phyloP scores from a whole-genome alignment of 1,140 invertebrate genomes.

The Atta texana region DNA sequence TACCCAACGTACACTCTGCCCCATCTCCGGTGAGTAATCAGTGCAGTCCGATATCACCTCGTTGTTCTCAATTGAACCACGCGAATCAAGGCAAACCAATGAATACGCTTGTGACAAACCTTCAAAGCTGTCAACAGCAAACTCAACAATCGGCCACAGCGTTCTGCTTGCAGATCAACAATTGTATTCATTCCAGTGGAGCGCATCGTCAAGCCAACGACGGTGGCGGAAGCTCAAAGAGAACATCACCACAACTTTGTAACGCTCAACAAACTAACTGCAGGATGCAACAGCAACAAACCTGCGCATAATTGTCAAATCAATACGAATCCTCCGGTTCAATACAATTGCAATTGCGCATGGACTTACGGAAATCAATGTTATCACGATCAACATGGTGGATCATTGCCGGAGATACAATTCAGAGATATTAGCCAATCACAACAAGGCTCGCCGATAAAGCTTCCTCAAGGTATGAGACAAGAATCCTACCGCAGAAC shows the following conservation, averaged over 20 bases:
- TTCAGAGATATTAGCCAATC: slow-evolving; percentile 90
- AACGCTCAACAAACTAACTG: slow-evolving; percentile 79
- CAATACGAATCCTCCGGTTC: slow-evolving; percentile 71
- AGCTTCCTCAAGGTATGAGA: slow-evolving; percentile 88
- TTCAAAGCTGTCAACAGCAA: slow-evolving; percentile 58
- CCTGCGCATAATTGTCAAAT: slow-evolving; percentile 74
- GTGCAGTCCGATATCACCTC: slow-evolving; percentile 72
- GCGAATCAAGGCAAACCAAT: slow-evolving; percentile 69
- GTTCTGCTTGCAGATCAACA: slow-evolving; percentile 76
- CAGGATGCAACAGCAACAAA: slow-evolving; percentile 77
- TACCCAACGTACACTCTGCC: slow-evolving; percentile 56
- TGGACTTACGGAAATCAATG: slow-evolving; percentile 82
- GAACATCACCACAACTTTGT: slow-evolving; percentile 77
- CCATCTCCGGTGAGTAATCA: slow-evolving; percentile 51
- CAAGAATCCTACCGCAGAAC: slow-evolving; percentile 95
- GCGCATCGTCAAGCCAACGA: slow-evolving; percentile 62
- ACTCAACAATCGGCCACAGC: slow-evolving; percentile 33
- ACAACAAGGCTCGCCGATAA: slow-evolving; percentile 84
- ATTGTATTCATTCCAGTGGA: slow-evolving; percentile 78
- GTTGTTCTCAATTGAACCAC: slow-evolving; percentile 71
- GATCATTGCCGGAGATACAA: slow-evolving; percentile 87
- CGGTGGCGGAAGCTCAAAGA: slow-evolving; percentile 57
- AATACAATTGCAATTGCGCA: slow-evolving; percentile 82
- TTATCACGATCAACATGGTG: slow-evolving; percentile 78
- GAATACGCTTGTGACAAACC: slow-evolving; percentile 28